Evolutionary conservation across 2,888 invertebrate genomes (phyloP).

Genomic region (Eucera pruinosa): DNA sequence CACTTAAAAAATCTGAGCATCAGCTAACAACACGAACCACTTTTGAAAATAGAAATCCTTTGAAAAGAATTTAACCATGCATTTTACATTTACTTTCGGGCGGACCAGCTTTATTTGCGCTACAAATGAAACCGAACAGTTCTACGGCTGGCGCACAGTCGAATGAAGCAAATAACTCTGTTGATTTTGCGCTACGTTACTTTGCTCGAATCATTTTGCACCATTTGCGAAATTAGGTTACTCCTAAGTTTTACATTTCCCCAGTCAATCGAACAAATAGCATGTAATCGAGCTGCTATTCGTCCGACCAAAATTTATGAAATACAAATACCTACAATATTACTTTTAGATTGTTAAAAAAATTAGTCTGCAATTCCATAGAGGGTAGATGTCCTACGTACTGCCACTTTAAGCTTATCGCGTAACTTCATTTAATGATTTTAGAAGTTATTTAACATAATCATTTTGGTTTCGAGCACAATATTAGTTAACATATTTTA

Average conservation of each 20-base stretch:
- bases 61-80: background rate
- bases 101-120: conserved; percentile 27
- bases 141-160: conserved; percentile 6
- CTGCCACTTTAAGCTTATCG: no score
- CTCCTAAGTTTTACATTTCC: conserved; percentile 37
- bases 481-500: no score
- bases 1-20: no score
- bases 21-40: no score
- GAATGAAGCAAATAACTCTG: conserved; percentile 52
- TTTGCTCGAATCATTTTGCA: conserved; percentile 49
- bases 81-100: conserved; percentile 38
- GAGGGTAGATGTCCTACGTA: no score
- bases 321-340: no score
- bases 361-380: conserved; percentile 18
- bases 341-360: no score
- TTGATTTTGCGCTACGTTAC: conserved; percentile 47
- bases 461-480: no score
- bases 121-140: conserved; percentile 48
- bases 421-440: no score
- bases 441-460: no score
- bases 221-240: conserved; percentile 39
- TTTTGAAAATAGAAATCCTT: conserved; percentile 11
- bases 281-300: conserved; percentile 52
- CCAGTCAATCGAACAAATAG: background rate
- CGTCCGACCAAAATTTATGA: conserved; percentile 20